phyloP scores from a whole-genome alignment of 2,888 invertebrate genomes.

The Ormia ochracea region DNA sequence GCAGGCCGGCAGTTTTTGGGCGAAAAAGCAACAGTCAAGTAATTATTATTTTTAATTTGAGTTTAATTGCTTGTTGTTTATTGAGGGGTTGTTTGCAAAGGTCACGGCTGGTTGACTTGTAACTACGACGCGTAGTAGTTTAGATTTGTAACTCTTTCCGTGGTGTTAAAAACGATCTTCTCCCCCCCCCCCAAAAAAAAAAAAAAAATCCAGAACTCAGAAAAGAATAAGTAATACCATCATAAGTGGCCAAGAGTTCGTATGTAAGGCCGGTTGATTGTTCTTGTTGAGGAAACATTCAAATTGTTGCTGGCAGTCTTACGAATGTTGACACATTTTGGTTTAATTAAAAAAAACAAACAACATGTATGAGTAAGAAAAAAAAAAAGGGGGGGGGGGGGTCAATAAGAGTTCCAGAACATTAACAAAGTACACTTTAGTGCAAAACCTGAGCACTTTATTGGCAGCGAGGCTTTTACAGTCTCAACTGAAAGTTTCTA shows the following conservation, averaged over 20 bases:
- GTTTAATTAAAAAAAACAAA: neutral
- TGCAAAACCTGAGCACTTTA: neutral
- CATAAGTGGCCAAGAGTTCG: neutral
- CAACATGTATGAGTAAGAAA: neutral
- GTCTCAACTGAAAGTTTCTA: conserved; percentile 40
- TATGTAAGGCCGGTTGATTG: neutral
- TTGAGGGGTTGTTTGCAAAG: conserved; percentile 16
- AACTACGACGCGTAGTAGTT: neutral
- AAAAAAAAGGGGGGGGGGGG: no score
- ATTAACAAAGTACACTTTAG: conserved; percentile 8
- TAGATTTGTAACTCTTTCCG: conserved; percentile 5
- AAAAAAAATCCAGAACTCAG: neutral
- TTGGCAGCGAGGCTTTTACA: neutral
- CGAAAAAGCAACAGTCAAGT: neutral
- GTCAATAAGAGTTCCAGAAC: neutral
- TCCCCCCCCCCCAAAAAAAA: neutral
- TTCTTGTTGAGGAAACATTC: neutral
- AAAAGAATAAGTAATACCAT: neutral
- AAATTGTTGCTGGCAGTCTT: neutral
- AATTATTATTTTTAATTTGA: conserved; percentile 44
- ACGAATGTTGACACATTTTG: neutral
- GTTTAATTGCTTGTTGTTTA: conserved; percentile 10
- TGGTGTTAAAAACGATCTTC: neutral
- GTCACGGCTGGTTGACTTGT: conserved; percentile 49
- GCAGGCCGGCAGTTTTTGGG: neutral